phyloP scores from a whole-genome alignment of 2,888 invertebrate genomes.

The Synergus japonicus region DNA sequence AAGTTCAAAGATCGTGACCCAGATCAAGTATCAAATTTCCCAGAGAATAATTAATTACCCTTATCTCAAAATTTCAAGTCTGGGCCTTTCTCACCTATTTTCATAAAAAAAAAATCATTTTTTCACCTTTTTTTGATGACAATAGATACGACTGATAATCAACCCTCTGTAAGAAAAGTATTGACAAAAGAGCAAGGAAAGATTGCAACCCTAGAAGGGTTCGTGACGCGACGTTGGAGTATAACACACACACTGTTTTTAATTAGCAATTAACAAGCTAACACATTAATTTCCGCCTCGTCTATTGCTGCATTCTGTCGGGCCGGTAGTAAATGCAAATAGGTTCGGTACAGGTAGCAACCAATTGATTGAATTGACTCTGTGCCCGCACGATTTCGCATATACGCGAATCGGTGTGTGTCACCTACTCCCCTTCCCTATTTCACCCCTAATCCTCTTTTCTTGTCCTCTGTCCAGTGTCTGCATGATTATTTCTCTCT shows the following conservation, averaged over 20 bases:
- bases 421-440: background rate
- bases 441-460: constrained; percentile 42
- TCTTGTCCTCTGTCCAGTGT: constrained; percentile 12
- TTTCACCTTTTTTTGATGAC: too few species aligned
- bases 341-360: constrained; percentile 64
- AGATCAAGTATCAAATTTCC: too few species aligned
- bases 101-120: too few species aligned
- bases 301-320: constrained; percentile 72
- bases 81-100: too few species aligned
- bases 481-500: background rate
- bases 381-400: constrained; percentile 55
- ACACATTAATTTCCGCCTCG: constrained; percentile 76
- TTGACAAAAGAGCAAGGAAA: constrained; percentile 13
- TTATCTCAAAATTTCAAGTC: too few species aligned
- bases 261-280: constrained; percentile 76
- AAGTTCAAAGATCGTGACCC: too few species aligned
- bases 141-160: too few species aligned
- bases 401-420: constrained; percentile 43
- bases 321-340: constrained; percentile 72
- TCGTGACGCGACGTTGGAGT: constrained; percentile 21
- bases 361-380: constrained; percentile 77
- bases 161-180: background rate
- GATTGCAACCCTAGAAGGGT: background rate
- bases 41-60: too few species aligned
- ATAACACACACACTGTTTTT: constrained; percentile 67